Conservation (phyloP, 2,113 vertebrate species). For the Lepidothrix coronata region DNA sequence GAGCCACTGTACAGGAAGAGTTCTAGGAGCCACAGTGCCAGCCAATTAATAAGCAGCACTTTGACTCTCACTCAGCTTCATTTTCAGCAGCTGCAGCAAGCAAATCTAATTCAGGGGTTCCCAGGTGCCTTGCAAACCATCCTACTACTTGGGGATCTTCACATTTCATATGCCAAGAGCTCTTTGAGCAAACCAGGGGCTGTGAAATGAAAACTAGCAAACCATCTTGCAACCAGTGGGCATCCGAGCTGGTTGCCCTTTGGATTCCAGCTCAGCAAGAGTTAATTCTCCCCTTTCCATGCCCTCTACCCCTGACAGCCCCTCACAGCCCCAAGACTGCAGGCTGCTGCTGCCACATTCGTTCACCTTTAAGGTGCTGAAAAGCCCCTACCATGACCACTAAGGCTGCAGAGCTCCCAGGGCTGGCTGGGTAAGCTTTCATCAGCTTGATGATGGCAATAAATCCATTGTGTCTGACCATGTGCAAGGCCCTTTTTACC, state of each 20-base stretch:
- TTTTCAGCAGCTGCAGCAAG: conserved; percentile 19
- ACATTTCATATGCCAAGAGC: not conserved
- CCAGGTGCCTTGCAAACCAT: conserved; percentile 26
- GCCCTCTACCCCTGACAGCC: not conserved
- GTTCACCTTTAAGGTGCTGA: not conserved
- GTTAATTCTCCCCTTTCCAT: not conserved
- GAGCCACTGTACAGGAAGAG: not conserved
- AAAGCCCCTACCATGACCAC: not conserved
- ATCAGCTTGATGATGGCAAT: not conserved
- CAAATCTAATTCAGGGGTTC: conserved; percentile 25
- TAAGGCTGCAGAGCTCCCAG: not conserved
- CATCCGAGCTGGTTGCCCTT: not conserved
- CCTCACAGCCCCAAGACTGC: not conserved
- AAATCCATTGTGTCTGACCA: rapidly evolving
- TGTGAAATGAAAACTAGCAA: not conserved
- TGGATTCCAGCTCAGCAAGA: not conserved
- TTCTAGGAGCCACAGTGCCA: not conserved
- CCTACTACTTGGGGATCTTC: conserved; percentile 3
- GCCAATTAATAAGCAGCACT: conserved; percentile 17
- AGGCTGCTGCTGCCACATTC: not conserved
- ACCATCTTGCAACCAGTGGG: not conserved
- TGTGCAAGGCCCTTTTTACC: rapidly evolving
- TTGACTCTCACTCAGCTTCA: not conserved
- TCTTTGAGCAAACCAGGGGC: not conserved
- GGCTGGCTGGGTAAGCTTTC: not conserved